phyloP scores from a whole-genome alignment of 2,113 vertebrate species.

The Pluvianellus socialis region DNA sequence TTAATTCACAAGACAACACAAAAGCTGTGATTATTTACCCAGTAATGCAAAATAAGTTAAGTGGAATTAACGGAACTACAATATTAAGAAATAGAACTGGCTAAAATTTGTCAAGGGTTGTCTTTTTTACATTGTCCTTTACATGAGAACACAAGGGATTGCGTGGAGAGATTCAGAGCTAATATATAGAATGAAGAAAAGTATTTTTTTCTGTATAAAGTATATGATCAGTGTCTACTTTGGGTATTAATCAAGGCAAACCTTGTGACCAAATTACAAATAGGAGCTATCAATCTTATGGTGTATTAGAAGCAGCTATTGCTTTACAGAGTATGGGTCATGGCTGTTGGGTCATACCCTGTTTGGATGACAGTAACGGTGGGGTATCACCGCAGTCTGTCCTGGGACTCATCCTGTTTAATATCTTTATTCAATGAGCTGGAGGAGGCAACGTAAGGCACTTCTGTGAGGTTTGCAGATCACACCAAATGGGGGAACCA shows the following conservation, averaged over 20 bases:
- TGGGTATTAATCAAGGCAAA: not conserved
- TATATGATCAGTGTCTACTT: not conserved
- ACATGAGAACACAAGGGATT: not conserved
- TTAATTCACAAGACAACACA: not conserved
- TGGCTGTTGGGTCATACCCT: not conserved
- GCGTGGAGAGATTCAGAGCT: not conserved
- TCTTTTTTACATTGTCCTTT: not conserved
- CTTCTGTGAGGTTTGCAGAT: not conserved
- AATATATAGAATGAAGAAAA: not conserved
- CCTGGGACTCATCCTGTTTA: not conserved
- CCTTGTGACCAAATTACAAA: not conserved
- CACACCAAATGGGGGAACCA: accelerated
- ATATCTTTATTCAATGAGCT: not conserved
- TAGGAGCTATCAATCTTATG: not conserved
- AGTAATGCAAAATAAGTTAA: not conserved
- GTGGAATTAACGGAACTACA: not conserved
- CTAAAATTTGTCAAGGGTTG: not conserved
- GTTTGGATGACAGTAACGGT: not conserved
- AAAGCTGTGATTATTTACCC: not conserved
- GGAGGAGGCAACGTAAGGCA: not conserved
- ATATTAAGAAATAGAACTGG: not conserved
- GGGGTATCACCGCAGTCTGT: accelerated
- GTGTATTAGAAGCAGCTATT: not conserved
- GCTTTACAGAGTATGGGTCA: not conserved
- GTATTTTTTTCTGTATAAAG: not conserved